A percentile compares a stretch with the other conserved stretches of the same genome.
phyloP scores from a whole-genome alignment of 64 coral and sea anemone species.

The Montipora efflorescens region DNA sequence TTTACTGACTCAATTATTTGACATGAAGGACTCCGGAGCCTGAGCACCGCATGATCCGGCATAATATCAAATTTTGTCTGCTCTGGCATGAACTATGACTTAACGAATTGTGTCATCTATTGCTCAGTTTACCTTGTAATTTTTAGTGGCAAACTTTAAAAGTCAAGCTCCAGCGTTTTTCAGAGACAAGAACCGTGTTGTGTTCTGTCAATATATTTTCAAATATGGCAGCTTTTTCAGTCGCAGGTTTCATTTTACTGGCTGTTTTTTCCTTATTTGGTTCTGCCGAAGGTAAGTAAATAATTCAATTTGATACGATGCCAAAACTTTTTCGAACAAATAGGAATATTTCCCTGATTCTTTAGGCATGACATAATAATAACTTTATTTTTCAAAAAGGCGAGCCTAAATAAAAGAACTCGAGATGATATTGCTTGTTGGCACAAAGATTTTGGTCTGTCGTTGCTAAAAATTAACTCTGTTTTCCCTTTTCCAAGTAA shows the following conservation, averaged over 20 bases:
- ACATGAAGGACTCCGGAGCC: neutral
- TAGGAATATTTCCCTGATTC: neutral
- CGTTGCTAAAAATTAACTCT: no score
- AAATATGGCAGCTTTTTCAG: neutral
- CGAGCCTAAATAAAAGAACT: neutral
- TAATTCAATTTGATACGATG: neutral
- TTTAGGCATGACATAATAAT: neutral
- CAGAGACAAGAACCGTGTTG: neutral
- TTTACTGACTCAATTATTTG: no score
- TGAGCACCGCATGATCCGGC: no score
- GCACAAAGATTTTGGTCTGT: no score
- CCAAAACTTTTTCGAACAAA: neutral
- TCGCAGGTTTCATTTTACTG: neutral
- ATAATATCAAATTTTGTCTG: neutral
- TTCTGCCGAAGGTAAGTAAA: neutral
- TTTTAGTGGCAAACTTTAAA: neutral
- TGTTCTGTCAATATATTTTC: neutral
- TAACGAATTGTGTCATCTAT: neutral
- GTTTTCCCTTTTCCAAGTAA: no score
- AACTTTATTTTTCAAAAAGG: neutral
- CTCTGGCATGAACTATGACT: neutral
- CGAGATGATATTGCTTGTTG: no score
- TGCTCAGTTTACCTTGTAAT: neutral
- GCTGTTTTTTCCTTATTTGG: no score
- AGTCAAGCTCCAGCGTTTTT: neutral